phyloP scores from a whole-genome alignment of 2,113 vertebrate genomes.

The Callospermophilus lateralis region DNA sequence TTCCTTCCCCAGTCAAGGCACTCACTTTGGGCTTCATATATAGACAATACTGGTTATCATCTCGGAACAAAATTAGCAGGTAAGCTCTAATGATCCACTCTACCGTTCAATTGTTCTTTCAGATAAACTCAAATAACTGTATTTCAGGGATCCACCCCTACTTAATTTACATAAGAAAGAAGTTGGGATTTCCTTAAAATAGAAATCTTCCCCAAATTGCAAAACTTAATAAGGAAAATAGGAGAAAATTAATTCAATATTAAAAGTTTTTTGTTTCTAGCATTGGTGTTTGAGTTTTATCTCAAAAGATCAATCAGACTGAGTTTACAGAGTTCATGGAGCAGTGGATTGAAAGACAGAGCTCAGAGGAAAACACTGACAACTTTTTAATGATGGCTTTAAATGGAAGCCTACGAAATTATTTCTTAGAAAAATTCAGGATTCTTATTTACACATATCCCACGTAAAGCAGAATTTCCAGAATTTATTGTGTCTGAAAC shows the following conservation, averaged over 20 bases:
- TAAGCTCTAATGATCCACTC: neutral
- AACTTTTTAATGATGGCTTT: constrained; percentile 4
- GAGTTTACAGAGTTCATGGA: neutral
- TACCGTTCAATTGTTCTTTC: neutral
- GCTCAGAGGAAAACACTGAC: neutral
- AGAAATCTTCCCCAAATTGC: neutral
- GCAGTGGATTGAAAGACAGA: neutral
- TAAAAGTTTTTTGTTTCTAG: neutral
- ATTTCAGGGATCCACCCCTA: neutral
- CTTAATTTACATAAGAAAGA: neutral
- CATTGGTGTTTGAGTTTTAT: constrained; percentile 19
- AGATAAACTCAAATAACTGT: neutral
- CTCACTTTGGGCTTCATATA: neutral
- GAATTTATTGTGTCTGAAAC: neutral
- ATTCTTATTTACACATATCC: neutral
- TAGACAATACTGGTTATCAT: neutral
- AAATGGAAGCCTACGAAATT: neutral
- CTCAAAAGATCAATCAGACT: constrained; percentile 50
- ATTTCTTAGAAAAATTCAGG: neutral
- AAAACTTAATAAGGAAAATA: neutral
- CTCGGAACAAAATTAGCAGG: neutral
- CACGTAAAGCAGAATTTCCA: neutral
- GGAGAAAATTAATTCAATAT: neutral
- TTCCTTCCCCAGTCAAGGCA: neutral
- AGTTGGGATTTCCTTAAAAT: neutral